These are phyloP conservation scores for Elgaria multicarinata DNA, from an alignment of 2,113 vertebrate species.

Conservation along the genomic window DNA sequence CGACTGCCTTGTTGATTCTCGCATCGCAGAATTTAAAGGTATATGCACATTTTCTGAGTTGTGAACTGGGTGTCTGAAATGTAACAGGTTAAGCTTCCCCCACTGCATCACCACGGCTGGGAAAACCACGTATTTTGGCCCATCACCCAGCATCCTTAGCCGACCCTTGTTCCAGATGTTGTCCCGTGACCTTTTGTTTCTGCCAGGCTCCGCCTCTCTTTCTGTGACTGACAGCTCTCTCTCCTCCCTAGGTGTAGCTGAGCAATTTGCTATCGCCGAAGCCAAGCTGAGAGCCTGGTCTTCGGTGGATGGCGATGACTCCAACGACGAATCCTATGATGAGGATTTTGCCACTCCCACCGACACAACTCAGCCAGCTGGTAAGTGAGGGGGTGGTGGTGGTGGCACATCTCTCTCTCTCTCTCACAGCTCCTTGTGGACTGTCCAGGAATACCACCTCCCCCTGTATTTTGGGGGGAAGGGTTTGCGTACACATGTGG, in stretches of 20 bases:
- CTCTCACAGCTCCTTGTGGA: not conserved
- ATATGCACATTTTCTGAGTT: not conserved
- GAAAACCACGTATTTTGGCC: not conserved
- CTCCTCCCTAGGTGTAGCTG: constrained; percentile 84
- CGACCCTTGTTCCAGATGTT: not conserved
- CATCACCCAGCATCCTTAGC: not conserved
- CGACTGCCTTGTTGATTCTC: not conserved
- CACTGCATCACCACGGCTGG: not conserved
- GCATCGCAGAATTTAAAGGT: not conserved
- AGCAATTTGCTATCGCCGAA: constrained; percentile 97
- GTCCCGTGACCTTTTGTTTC: not conserved
- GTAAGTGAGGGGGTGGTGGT: constrained; percentile 74
- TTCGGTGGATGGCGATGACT: constrained; percentile 94
- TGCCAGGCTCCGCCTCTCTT: not conserved
- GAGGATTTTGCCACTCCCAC: constrained; percentile 88
- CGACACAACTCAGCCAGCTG: constrained; percentile 81
- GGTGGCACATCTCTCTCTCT: not conserved
- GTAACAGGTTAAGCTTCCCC: not conserved
- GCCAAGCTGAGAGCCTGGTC: constrained; percentile 98
- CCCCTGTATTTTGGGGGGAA: not conserved
- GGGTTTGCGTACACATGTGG: not conserved
- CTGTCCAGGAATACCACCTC: not conserved
- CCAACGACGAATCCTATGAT: constrained; percentile 94
- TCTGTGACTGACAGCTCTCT: constrained; percentile 32
- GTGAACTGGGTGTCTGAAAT: not conserved